Evolutionary conservation across 2,113 vertebrate species (phyloP).

Genomic region (Sphyrna mokarran): DNA sequence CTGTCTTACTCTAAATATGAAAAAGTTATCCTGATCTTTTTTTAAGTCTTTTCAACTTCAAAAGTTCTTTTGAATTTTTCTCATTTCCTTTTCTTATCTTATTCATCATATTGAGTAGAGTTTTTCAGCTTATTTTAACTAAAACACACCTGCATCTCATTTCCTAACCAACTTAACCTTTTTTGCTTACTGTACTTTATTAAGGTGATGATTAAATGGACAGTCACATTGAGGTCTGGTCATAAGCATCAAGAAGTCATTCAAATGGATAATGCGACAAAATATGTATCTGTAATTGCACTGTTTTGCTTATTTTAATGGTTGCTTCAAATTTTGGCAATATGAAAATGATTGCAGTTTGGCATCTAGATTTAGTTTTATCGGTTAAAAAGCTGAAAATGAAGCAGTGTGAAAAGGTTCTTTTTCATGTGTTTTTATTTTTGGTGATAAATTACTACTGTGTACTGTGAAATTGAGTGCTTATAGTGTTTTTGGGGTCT

Average conservation of each 20-base stretch:
- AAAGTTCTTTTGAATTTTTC: not conserved
- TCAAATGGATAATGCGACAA: not conserved
- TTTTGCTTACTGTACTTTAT: not conserved
- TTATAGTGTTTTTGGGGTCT: not conserved
- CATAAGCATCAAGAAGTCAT: not conserved
- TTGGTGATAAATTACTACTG: not conserved
- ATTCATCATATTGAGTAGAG: not conserved
- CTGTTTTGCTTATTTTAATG: too few relatives aligned
- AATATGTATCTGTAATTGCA: not conserved
- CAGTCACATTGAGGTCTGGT: not conserved
- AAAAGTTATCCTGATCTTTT: not conserved
- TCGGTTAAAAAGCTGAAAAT: too few relatives aligned
- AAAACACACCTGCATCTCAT: not conserved
- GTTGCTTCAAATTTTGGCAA: too few relatives aligned
- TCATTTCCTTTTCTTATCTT: constrained; percentile 20
- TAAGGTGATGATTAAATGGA: not conserved
- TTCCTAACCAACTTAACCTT: not conserved
- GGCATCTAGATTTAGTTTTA: too few relatives aligned
- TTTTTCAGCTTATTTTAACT: not conserved
- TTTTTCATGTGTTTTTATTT: not conserved
- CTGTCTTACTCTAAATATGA: not conserved
- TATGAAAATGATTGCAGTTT: too few relatives aligned
- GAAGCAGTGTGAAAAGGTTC: not conserved
- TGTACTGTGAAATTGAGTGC: not conserved
- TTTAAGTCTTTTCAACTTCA: not conserved